Conservation (phyloP, 23 tunicate genomes). For the Styela clava region DNA sequence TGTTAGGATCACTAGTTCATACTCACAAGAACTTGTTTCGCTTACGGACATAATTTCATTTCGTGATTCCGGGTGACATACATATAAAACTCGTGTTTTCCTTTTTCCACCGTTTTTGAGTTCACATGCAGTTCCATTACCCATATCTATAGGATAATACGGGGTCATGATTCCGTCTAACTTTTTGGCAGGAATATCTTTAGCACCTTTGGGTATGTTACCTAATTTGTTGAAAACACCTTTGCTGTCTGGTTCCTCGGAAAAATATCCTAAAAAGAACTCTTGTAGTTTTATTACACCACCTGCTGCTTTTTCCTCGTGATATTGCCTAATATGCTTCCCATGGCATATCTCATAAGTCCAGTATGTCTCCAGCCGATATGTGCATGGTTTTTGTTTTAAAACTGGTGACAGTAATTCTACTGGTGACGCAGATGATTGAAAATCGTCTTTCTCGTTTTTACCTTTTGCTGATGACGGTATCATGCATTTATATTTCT, state of each 20-base stretch:
- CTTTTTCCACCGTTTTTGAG: conserved; percentile 52
- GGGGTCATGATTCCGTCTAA: conserved; percentile 80
- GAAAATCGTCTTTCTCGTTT: background rate
- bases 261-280: conserved; percentile 62
- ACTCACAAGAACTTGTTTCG: conserved; percentile 92
- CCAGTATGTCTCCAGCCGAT: conserved; percentile 80
- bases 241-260: conserved; percentile 27
- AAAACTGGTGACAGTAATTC: conserved; percentile 54
- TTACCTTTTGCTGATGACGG: conserved; percentile 35
- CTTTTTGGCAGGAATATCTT: conserved; percentile 51
- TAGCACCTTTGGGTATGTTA: conserved; percentile 25
- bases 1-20: conserved; percentile 74
- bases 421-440: conserved; percentile 24
- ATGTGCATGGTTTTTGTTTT: conserved; percentile 43
- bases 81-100: conserved; percentile 56
- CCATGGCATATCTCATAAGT: conserved; percentile 94
- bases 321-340: conserved; percentile 81
- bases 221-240: conserved; percentile 30
- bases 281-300: conserved; percentile 50
- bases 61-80: conserved; percentile 55
- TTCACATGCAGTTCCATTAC: conserved; percentile 89
- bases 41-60: conserved; percentile 61
- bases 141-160: conserved; percentile 61
- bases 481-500: conserved; percentile 68
- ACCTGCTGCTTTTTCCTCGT: conserved; percentile 72